Conservation (phyloP, 1,140 invertebrate genomes). For the Popillia japonica region DNA sequence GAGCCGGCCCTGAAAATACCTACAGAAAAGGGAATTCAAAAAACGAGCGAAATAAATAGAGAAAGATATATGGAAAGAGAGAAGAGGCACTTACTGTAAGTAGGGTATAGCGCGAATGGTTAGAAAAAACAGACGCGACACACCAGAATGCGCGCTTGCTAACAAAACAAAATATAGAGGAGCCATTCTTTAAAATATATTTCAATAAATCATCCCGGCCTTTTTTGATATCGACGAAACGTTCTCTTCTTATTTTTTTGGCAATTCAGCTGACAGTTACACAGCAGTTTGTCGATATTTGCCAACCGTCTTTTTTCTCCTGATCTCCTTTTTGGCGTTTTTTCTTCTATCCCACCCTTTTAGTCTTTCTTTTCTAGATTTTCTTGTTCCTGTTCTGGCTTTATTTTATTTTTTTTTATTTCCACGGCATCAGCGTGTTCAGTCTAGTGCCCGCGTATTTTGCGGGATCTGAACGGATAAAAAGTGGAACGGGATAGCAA, state of each 20-base stretch:
- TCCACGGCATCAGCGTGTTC: background rate
- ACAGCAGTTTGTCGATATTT: slow-evolving; percentile 35
- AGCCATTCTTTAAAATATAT: slow-evolving; percentile 24
- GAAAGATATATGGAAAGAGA: background rate
- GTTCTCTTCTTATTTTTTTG: slow-evolving; percentile 16
- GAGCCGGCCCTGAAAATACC: too few relatives aligned
- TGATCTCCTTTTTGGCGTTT: background rate
- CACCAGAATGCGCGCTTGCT: background rate
- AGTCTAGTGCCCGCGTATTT: background rate
- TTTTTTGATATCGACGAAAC: slow-evolving; percentile 26
- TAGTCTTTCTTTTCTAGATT: slow-evolving; percentile 12
- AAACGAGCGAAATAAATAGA: background rate
- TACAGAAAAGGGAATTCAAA: background rate
- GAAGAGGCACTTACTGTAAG: slow-evolving; percentile 8
- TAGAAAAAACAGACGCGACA: slow-evolving; percentile 10
- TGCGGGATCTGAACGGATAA: background rate
- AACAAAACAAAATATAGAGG: slow-evolving; percentile 22
- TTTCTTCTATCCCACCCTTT: background rate
- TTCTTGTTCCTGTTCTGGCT: slow-evolving; percentile 20
- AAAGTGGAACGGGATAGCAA: background rate
- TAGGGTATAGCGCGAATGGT: background rate
- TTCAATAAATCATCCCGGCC: slow-evolving; percentile 23
- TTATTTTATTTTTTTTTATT: background rate
- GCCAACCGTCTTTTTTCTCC: slow-evolving; percentile 7
- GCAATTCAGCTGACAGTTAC: slow-evolving; percentile 33